Evolutionary conservation across 2,797 vertebrate species (phyloP), one percentile per base, ranked within the genome.

Genomic region (Neosilurus hyrtlii): DNA sequence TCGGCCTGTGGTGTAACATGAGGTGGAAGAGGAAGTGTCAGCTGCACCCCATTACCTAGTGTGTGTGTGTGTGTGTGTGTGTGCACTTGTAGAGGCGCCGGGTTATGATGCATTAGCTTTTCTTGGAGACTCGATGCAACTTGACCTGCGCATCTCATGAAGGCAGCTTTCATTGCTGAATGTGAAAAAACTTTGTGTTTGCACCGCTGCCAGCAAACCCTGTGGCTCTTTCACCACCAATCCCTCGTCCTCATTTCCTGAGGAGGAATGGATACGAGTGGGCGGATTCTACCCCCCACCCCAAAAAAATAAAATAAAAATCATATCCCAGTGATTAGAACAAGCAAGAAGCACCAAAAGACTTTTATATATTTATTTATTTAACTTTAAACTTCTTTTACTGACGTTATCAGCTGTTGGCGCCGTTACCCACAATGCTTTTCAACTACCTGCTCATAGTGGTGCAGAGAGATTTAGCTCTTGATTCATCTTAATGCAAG

Each of bases 71-170:
- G 68, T 22, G 68, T 54, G 24, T 22, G 51, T 24, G 81, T 4
- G n/a, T 9, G 37, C 7, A 15, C 54, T 20, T 16, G 74, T 37
- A 18, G 10, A 63, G 66, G 43, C 57, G 82, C 75, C 75, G 35
- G 37, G 56, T 30, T 72, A 51, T 51, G 70, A 74, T 73, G 62
- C 82, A 49, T 84, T 80, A 73, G 82, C 82, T 73, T 67, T 74
- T 74, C 77, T 73, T n/a, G 12, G 43, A 71, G 68, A 79, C 78
- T 67, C 56, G 4, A 59, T 66, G 68, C 59, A 66, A 84, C 52
- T 80, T 65, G 51, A 79, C 57, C 82, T 72, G 43, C 15, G 49
- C 8, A 12, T 37, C 10, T 51, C 24, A 56, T 80, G 80, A 72
- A 62, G 16, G 52, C 20, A 24, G 66, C 9, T 24, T 83, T 76